phyloP scores from a whole-genome alignment of 2,113 vertebrate species.

The Sinocyclocheilus anophthalmus region DNA sequence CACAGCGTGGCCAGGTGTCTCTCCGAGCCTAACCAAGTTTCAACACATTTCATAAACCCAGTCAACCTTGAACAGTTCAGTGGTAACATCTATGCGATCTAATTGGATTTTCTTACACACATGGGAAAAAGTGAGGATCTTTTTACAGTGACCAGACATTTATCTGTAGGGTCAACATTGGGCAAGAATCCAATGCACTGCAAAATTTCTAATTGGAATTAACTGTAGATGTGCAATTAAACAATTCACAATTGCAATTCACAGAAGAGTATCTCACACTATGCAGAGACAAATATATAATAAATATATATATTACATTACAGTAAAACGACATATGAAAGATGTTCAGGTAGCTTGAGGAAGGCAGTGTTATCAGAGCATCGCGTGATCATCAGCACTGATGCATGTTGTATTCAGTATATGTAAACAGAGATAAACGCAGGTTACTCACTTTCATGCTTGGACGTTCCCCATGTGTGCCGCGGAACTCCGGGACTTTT shows the following conservation, averaged over 20 bases:
- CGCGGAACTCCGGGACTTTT: slow-evolving; percentile 85
- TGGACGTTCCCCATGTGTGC: slow-evolving; percentile 83
- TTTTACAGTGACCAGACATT: neutral
- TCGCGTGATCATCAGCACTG: neutral
- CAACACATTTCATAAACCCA: slow-evolving; percentile 6
- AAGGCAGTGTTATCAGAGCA: neutral
- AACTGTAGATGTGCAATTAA: neutral
- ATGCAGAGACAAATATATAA: neutral
- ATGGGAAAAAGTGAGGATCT: neutral
- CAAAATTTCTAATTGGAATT: neutral
- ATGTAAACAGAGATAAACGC: neutral
- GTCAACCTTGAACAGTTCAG: neutral
- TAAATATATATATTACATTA: too few species aligned
- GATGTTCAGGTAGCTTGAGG: neutral
- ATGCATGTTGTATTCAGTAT: neutral
- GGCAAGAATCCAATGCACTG: too few species aligned
- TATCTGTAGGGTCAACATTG: neutral
- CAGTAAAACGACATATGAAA: neutral
- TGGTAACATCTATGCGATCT: neutral
- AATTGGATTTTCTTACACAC: neutral
- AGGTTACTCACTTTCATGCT: slow-evolving; percentile 81
- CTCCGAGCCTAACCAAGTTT: neutral
- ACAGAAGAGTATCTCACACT: neutral
- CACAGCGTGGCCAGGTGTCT: neutral
- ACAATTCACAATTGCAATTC: too few species aligned